These are phyloP conservation scores for Telmatherina bonti DNA, from an alignment of 2,797 vertebrate species.

Conservation along the genomic window DNA sequence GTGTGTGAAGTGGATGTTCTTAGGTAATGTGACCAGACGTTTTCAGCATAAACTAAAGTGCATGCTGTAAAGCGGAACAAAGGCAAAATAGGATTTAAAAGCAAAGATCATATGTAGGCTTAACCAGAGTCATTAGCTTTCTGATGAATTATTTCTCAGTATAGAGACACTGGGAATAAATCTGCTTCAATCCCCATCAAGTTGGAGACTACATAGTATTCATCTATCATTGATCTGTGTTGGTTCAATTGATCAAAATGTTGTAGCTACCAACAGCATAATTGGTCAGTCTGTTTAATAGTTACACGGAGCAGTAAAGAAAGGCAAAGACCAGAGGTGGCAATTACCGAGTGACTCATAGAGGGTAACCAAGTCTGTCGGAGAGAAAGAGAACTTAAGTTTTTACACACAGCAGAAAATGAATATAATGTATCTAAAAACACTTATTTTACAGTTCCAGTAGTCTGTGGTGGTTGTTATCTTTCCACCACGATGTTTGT, in stretches of 20 bases:
- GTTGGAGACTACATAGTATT: slow-evolving; percentile 27
- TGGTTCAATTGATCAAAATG: slow-evolving; percentile 34
- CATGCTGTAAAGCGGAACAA: slow-evolving; percentile 7
- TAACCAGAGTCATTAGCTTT: slow-evolving; percentile 23
- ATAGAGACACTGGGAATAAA: slow-evolving; percentile 35
- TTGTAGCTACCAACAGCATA: slow-evolving; percentile 27
- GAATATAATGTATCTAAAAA: slow-evolving; percentile 18
- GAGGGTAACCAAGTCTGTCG: slow-evolving; percentile 30
- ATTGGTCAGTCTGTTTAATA: slow-evolving; percentile 47
- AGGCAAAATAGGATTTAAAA: slow-evolving; percentile 36
- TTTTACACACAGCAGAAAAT: neutral
- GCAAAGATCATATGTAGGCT: slow-evolving; percentile 37
- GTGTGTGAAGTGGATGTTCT: slow-evolving; percentile 15
- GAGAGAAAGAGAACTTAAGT: slow-evolving; percentile 15
- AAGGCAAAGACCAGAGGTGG: slow-evolving; percentile 18
- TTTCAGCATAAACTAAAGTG: slow-evolving; percentile 6
- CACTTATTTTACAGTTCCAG: neutral
- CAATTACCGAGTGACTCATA: slow-evolving; percentile 45
- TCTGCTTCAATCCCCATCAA: slow-evolving; percentile 10
- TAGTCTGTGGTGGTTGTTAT: neutral
- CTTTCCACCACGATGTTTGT: neutral
- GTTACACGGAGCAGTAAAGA: slow-evolving; percentile 15
- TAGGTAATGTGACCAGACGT: slow-evolving; percentile 21
- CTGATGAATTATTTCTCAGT: slow-evolving; percentile 31
- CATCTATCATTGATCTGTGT: slow-evolving; percentile 34